Conservation (phyloP, 2,113 vertebrate species). For the Lophius piscatorius region DNA sequence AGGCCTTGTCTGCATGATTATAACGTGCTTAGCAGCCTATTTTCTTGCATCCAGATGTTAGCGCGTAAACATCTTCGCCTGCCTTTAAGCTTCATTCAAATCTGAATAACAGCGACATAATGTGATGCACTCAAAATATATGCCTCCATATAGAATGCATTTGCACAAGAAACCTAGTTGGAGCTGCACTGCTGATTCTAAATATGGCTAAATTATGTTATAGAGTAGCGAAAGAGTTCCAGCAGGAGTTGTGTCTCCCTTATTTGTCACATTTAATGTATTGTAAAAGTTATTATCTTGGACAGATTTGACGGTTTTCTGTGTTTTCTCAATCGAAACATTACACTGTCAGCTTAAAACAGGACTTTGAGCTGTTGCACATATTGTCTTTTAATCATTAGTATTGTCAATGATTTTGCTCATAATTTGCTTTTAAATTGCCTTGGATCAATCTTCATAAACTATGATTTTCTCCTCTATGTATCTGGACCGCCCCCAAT, state of each 20-base stretch:
- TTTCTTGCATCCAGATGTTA: constrained; percentile 81
- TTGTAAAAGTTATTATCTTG: constrained; percentile 6
- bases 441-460: background rate
- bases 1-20: constrained; percentile 79
- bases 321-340: no score
- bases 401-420: constrained; percentile 13
- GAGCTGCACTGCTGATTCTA: background rate
- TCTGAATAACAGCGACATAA: constrained; percentile 41
- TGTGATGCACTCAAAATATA: constrained; percentile 18
- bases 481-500: no score
- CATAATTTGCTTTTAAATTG: constrained; percentile 21
- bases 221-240: background rate
- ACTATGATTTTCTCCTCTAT: background rate
- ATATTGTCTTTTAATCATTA: no score
- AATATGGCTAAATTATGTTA: background rate
- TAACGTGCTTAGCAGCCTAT: constrained; percentile 74
- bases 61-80: constrained; percentile 55
- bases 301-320: no score
- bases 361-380: no score
- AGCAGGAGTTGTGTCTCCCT: background rate
- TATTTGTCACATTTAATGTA: constrained; percentile 20
- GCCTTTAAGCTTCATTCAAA: constrained; percentile 29
- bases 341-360: no score
- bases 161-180: constrained; percentile 23
- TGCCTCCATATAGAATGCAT: background rate